A percentile compares a stretch with the other conserved stretches of the same genome.
Evolutionary conservation across 2,797 vertebrate species (phyloP).

Genomic region (Petrocephalus schoutedeni): DNA sequence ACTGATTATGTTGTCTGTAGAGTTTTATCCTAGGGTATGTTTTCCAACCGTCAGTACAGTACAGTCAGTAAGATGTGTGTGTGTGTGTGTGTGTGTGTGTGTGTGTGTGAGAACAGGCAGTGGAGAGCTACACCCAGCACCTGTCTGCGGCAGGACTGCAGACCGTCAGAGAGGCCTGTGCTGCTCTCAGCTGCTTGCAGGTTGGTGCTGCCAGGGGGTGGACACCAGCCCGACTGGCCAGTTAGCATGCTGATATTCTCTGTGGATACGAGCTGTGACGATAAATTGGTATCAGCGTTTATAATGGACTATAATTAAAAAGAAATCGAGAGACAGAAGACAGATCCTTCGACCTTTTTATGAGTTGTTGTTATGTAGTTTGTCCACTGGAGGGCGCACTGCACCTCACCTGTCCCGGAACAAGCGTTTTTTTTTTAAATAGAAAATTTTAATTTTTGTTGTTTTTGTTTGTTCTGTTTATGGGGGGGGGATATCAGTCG

Average conservation of each 20-base stretch:
- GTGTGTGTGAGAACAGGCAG: conserved; percentile 64
- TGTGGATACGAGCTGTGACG: not conserved
- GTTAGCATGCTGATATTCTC: not conserved
- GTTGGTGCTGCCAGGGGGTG: conserved; percentile 53
- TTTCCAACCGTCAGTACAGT: not conserved
- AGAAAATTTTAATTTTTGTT: too few species aligned
- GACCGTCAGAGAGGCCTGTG: conserved; percentile 81
- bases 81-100: conserved; percentile 25
- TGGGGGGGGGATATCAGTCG: too few species aligned
- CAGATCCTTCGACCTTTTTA: not conserved
- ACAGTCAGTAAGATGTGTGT: conserved; percentile 29
- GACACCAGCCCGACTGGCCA: not conserved
- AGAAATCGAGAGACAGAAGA: not conserved
- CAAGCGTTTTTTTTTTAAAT: too few species aligned
- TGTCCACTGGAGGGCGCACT: not conserved
- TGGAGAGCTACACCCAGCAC: conserved; percentile 84
- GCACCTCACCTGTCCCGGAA: not conserved
- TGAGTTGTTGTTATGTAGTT: not conserved
- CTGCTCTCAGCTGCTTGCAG: conserved; percentile 84
- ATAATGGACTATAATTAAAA: not conserved
- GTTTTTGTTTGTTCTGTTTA: too few species aligned
- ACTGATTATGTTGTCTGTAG: not conserved
- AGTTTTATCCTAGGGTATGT: not conserved
- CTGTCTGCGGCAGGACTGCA: conserved; percentile 77
- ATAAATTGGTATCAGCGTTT: not conserved